A percentile compares a stretch with the other conserved stretches of the same genome.
Evolutionary conservation across 2,113 vertebrate species (phyloP).

Genomic region (Salminus brasiliensis): DNA sequence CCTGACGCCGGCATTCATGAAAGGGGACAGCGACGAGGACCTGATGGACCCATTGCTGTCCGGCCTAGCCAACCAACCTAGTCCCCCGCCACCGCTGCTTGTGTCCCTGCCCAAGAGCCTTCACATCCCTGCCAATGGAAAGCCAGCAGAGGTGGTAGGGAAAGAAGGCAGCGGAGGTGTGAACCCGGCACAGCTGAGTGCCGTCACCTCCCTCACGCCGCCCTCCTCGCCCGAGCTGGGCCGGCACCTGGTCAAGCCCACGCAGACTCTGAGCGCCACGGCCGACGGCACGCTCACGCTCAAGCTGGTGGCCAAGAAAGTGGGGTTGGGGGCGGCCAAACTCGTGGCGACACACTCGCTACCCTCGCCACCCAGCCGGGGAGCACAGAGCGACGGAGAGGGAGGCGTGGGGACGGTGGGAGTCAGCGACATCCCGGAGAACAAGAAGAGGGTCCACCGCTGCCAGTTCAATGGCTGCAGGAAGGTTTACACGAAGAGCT

Average conservation of each 20-base stretch:
- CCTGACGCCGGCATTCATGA: slow-evolving; percentile 84
- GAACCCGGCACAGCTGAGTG: slow-evolving; percentile 95
- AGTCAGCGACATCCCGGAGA: slow-evolving; percentile 89
- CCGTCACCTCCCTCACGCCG: slow-evolving; percentile 96
- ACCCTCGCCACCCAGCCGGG: slow-evolving; percentile 68
- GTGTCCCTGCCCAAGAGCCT: slow-evolving; percentile 81
- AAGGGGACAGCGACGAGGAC: slow-evolving; percentile 86
- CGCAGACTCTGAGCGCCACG: slow-evolving; percentile 87
- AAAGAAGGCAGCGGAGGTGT: slow-evolving; percentile 68
- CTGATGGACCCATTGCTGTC: slow-evolving; percentile 85
- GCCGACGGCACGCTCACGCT: slow-evolving; percentile 90
- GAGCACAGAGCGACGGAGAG: slow-evolving; percentile 69
- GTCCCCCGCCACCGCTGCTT: slow-evolving; percentile 79
- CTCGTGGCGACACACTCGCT: slow-evolving; percentile 79
- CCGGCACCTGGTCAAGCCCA: slow-evolving; percentile 92
- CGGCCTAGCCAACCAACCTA: slow-evolving; percentile 77
- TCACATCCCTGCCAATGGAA: slow-evolving; percentile 79
- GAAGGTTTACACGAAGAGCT: slow-evolving; percentile 99
- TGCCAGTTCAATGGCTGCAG: slow-evolving; percentile 99
- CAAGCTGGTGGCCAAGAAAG: slow-evolving; percentile 94
- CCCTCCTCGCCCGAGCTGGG: slow-evolving; percentile 97
- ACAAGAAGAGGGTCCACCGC: slow-evolving; percentile 98
- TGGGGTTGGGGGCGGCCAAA: slow-evolving; percentile 86
- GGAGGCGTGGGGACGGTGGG: slow-evolving; percentile 84
- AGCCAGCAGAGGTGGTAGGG: slow-evolving; percentile 56